Evolutionary conservation across 1,140 invertebrate species (phyloP).

Genomic region (Bombus difficillimus): DNA sequence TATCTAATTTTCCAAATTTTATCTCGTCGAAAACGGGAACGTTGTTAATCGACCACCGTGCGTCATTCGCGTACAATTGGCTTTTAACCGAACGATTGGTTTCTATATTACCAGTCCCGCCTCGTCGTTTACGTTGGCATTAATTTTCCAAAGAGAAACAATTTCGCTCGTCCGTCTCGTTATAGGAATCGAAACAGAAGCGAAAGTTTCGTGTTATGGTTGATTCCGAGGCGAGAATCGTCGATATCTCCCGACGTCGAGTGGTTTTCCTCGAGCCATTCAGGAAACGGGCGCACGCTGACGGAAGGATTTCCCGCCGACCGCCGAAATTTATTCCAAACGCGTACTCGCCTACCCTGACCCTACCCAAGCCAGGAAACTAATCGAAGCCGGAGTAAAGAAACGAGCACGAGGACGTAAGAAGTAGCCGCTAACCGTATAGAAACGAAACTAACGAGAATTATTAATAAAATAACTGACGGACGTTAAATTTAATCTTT

Average conservation of each 20-base stretch:
- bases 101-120: neutral
- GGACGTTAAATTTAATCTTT: neutral
- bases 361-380: constrained; percentile 56
- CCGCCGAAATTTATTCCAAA: constrained; percentile 59
- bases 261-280: constrained; percentile 30
- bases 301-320: constrained; percentile 33
- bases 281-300: constrained; percentile 49
- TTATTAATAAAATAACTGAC: neutral
- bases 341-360: constrained; percentile 55
- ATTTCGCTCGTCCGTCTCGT: neutral
- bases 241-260: neutral
- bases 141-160: neutral
- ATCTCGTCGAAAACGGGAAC: no score
- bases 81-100: neutral
- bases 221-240: neutral
- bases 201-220: neutral
- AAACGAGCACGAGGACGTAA: neutral
- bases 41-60: neutral
- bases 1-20: constrained; percentile 10
- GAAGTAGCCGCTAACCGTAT: neutral
- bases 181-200: neutral
- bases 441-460: constrained; percentile 1
- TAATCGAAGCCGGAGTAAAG: constrained; percentile 53
- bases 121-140: neutral
- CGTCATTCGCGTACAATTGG: neutral